These are phyloP conservation scores for Scophthalmus maximus DNA, from an alignment of 2,113 vertebrate genomes.

Conservation along the genomic window DNA sequence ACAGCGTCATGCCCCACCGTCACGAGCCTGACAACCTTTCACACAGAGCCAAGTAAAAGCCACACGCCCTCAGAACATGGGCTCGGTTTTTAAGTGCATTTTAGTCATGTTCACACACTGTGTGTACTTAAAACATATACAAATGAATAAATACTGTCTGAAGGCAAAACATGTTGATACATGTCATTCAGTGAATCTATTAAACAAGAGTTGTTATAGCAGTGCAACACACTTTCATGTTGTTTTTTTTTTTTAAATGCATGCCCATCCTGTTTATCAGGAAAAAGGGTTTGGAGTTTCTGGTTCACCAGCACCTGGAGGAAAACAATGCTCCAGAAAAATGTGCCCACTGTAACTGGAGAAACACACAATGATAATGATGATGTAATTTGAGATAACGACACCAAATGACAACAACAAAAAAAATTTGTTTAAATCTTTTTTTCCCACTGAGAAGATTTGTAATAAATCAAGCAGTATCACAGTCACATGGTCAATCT, in stretches of 20 bases:
- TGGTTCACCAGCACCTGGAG: neutral
- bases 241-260: neutral
- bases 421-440: no score
- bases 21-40: constrained; percentile 63
- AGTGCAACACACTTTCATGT: no score
- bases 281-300: neutral
- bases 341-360: no score
- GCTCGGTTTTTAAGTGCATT: neutral
- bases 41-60: constrained; percentile 37
- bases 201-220: neutral
- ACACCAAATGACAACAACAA: no score
- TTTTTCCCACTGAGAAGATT: neutral
- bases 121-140: neutral
- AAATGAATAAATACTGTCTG: neutral
- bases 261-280: neutral
- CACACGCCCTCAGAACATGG: neutral
- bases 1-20: constrained; percentile 42
- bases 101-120: neutral
- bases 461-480: neutral
- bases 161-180: neutral
- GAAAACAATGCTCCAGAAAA: neutral
- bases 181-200: no score
- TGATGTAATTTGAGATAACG: no score
- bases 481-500: constrained; percentile 21
- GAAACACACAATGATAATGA: no score